These are phyloP conservation scores for Mus spicilegus DNA, from an alignment of 2,113 vertebrate genomes.

Conservation along the genomic window DNA sequence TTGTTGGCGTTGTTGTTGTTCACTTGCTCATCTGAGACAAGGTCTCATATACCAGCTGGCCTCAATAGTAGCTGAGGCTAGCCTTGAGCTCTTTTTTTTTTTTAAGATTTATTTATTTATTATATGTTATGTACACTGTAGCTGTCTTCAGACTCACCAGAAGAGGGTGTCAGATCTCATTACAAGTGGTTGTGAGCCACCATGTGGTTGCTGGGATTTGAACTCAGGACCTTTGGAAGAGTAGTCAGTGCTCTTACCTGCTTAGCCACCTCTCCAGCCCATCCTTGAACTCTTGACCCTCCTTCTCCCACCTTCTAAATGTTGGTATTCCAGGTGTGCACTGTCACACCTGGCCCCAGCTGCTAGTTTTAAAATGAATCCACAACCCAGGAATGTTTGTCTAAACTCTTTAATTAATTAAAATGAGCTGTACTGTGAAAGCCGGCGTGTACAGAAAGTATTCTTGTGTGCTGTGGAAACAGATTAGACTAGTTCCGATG, in stretches of 20 bases:
- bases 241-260: too few relatives aligned
- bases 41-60: background rate
- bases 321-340: background rate
- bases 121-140: too few relatives aligned
- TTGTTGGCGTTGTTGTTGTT: background rate
- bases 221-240: too few relatives aligned
- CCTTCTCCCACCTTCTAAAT: background rate
- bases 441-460: background rate
- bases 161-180: too few relatives aligned
- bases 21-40: background rate
- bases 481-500: slow-evolving; percentile 44
- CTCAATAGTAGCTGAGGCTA: background rate
- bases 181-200: too few relatives aligned
- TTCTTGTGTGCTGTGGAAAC: slow-evolving; percentile 63
- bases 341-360: background rate
- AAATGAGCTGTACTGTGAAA: slow-evolving; percentile 67
- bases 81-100: background rate
- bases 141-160: too few relatives aligned
- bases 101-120: too few relatives aligned
- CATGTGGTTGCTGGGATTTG: too few relatives aligned
- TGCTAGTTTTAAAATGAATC: slow-evolving; percentile 70
- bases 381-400: slow-evolving; percentile 17
- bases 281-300: background rate
- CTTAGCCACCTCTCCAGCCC: too few relatives aligned
- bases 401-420: slow-evolving; percentile 85